phyloP scores from a whole-genome alignment of 2,113 vertebrate genomes.

The Ptyas mucosa region DNA sequence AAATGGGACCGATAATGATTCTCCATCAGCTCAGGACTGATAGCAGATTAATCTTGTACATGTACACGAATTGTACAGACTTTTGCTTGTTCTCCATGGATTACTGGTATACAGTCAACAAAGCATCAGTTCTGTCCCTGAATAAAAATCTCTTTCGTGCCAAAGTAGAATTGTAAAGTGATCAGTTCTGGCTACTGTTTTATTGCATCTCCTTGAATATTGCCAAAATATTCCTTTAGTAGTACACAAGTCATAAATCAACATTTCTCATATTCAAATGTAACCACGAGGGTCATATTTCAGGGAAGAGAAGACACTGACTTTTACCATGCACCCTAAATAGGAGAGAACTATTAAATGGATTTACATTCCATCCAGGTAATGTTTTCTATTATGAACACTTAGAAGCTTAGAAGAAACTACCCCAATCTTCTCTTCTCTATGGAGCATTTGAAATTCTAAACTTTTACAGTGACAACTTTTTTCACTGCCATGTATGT shows the following conservation, averaged over 20 bases:
- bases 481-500: not conserved
- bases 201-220: not conserved
- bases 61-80: not conserved
- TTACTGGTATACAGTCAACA: not conserved
- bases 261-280: not conserved
- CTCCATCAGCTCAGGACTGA: rapidly evolving
- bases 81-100: not conserved
- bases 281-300: not conserved
- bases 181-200: not conserved
- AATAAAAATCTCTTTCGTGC: not conserved
- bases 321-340: not conserved
- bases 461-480: not conserved
- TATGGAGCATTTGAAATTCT: not conserved
- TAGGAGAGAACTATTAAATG: not conserved
- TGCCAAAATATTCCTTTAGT: not conserved
- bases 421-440: not conserved
- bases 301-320: not conserved
- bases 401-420: not conserved
- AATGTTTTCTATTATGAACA: not conserved
- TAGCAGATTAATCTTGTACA: not conserved
- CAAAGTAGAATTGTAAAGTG: not conserved
- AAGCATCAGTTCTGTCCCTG: not conserved
- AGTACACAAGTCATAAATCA: not conserved
- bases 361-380: not conserved
- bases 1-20: constrained; percentile 4